Conservation (phyloP, 35 echinoderm and acorn worm species). For the Anneissia japonica region DNA sequence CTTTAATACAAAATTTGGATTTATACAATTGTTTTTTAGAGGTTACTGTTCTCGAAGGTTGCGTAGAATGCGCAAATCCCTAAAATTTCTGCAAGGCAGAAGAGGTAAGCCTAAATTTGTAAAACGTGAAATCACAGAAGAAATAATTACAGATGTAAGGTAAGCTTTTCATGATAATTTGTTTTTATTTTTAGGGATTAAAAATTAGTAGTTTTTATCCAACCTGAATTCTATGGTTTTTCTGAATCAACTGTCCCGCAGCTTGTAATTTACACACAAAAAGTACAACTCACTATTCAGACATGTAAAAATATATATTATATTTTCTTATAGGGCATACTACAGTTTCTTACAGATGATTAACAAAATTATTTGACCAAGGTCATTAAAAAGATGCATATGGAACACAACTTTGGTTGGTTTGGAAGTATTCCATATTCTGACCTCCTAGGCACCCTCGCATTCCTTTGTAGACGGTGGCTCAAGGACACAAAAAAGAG, state of each 20-base stretch:
- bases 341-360: neutral
- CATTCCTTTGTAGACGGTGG: no score
- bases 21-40: constrained; percentile 19
- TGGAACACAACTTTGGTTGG: no score
- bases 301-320: neutral
- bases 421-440: no score
- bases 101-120: constrained; percentile 92
- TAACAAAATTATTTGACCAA: no score
- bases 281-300: neutral
- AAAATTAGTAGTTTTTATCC: neutral
- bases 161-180: neutral
- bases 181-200: neutral
- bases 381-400: no score
- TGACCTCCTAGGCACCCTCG: no score
- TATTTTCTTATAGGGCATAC: neutral
- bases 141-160: constrained; percentile 71
- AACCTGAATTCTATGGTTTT: no score
- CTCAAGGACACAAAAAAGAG: no score
- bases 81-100: constrained; percentile 76
- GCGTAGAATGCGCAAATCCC: constrained; percentile 88
- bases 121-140: constrained; percentile 64
- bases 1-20: neutral
- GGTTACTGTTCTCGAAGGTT: constrained; percentile 86
- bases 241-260: neutral
- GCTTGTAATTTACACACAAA: neutral